Conservation (phyloP, 2,113 vertebrate genomes). For the Nibea coibor region DNA sequence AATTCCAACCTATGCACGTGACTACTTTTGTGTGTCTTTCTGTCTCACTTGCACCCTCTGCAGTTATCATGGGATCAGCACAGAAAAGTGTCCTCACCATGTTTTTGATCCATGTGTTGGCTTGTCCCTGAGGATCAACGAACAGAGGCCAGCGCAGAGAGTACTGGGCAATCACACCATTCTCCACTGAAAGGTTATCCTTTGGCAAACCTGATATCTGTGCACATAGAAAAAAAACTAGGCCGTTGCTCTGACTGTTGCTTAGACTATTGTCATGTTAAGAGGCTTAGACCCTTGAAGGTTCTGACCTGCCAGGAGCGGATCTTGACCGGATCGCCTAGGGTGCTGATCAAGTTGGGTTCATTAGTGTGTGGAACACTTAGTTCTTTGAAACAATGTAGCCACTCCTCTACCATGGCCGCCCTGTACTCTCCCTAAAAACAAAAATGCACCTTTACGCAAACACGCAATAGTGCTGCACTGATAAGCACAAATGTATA, state of each 20-base stretch:
- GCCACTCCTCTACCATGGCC: slow-evolving; percentile 86
- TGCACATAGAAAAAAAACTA: slow-evolving; percentile 16
- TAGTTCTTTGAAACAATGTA: slow-evolving; percentile 80
- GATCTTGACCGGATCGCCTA: slow-evolving; percentile 91
- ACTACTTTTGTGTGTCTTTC: not conserved
- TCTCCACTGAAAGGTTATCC: slow-evolving; percentile 90
- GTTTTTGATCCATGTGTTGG: slow-evolving; percentile 96
- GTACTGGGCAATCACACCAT: slow-evolving; percentile 88
- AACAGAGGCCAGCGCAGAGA: slow-evolving; percentile 91
- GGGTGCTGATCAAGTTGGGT: slow-evolving; percentile 86
- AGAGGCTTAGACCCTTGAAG: not conserved
- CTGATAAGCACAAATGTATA: not conserved
- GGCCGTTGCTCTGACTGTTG: too few relatives aligned
- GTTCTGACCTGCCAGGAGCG: slow-evolving; percentile 91
- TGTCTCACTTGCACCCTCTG: slow-evolving; percentile 17
- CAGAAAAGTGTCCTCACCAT: slow-evolving; percentile 81
- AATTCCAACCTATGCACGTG: not conserved
- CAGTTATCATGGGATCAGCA: slow-evolving; percentile 6
- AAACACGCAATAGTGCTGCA: not conserved
- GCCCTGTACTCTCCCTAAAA: slow-evolving; percentile 88
- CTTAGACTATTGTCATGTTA: too few relatives aligned
- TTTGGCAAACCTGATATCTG: slow-evolving; percentile 92
- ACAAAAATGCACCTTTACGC: not conserved
- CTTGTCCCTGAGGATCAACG: slow-evolving; percentile 94
- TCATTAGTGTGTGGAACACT: slow-evolving; percentile 87